Evolutionary conservation across 2,797 vertebrate genomes (phyloP), one percentile per base, ranked within the genome.

Genomic region (Myotis pilosus): DNA sequence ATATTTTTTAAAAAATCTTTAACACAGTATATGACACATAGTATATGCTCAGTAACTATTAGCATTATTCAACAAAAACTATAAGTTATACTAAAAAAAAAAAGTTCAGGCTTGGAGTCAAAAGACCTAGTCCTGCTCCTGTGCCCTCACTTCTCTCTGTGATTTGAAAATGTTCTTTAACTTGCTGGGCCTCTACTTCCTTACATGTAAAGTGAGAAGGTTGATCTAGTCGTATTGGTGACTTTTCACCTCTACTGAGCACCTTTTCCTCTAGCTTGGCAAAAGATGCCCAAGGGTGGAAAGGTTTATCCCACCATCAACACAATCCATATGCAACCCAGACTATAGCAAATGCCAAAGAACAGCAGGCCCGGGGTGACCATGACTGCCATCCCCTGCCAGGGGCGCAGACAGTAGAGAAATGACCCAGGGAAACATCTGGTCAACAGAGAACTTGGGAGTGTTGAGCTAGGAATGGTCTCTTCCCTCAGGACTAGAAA

Each of bases 51-150:
- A 47, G 11, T 47, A 47, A 94, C 92, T 30, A 44, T n/a, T 36
- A 92, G 66, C 44, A 79, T 90, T 74, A 49, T 25, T 93, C 51
- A 85, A 78, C 38, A 94, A 79, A 93, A 87, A 92, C 30, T 74
- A 0, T 69, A 83, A 76, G 36, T 10, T 30, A 64, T 38, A 55
- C 38, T 60, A 3, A 62, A 44, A 17, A 49, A 74, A 71, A 87
- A 87, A n/a, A 5, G 53, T 9, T 47, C 30, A 87, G 57, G 41
- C 36, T 74, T 90, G 20, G 41, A 64, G n/a, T 79, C 8, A 55
- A 85, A 78, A 53, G 13, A 38, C 22, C 41, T 75, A 62, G 2
- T 55, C 91, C 28, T 89, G n/a, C 17, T 75, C 22, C 68, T 41
- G 3, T 28, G n/a, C n/a, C 2, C 13, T 30, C 10, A 33, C 17